phyloP scores from a whole-genome alignment of 2,113 vertebrate genomes.

The Nymphicus hollandicus region DNA sequence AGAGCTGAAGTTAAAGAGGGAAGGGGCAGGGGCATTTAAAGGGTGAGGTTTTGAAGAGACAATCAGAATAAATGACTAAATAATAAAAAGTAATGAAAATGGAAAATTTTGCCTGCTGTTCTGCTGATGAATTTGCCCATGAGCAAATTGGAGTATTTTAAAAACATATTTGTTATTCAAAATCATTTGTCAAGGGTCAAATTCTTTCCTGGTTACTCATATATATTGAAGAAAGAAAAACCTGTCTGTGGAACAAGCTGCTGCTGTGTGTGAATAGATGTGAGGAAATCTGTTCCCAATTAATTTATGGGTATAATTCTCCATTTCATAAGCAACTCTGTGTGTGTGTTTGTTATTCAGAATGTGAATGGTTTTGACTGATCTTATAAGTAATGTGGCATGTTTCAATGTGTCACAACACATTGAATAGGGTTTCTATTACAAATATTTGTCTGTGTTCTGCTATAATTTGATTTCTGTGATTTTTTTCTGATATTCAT shows the following conservation, averaged over 20 bases:
- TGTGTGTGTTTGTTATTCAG: constrained; percentile 35
- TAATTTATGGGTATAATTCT: constrained; percentile 60
- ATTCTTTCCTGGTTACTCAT: constrained; percentile 33
- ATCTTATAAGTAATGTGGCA: neutral
- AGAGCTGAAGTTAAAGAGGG: neutral
- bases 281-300: constrained; percentile 50
- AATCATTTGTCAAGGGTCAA: constrained; percentile 50
- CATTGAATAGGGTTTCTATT: neutral
- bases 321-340: constrained; percentile 1
- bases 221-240: constrained; percentile 2
- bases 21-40: neutral
- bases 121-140: constrained; percentile 30
- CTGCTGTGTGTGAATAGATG: neutral
- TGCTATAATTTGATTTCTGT: neutral
- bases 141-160: constrained; percentile 45
- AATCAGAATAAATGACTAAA: constrained; percentile 16
- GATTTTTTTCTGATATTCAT: neutral
- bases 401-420: neutral
- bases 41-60: neutral
- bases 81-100: constrained; percentile 16
- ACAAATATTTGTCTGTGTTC: neutral
- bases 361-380: constrained; percentile 25
- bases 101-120: constrained; percentile 47
- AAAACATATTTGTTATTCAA: constrained; percentile 41
- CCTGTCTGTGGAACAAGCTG: constrained; percentile 25